Percentiles rank a stretch among this genome's conserved stretches.
phyloP scores from a whole-genome alignment of 1,140 invertebrate species.

The Pemphigus obesinymphae region DNA sequence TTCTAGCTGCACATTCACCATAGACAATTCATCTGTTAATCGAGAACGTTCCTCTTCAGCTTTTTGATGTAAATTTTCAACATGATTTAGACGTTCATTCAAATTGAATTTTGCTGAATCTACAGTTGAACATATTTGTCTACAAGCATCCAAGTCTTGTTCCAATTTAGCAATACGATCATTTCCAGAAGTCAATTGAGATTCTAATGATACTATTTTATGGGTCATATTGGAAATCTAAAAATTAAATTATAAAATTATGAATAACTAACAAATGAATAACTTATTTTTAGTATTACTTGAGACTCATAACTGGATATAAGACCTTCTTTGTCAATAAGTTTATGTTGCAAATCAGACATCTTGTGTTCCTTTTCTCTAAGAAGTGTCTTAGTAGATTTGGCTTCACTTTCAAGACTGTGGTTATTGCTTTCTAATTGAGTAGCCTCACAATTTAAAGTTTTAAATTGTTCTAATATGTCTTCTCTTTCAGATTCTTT shows the following conservation, averaged over 20 bases:
- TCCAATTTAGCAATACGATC: conserved; percentile 51
- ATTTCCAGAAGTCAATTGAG: conserved; percentile 52
- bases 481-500: conserved; percentile 66
- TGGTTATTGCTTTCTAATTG: conserved; percentile 68
- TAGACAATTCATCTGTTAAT: conserved; percentile 50
- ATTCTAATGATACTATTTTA: conserved; percentile 55
- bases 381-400: conserved; percentile 57
- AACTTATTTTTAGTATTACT: conserved; percentile 48
- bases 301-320: conserved; percentile 57
- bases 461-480: conserved; percentile 67
- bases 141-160: conserved; percentile 53
- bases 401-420: conserved; percentile 64
- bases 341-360: conserved; percentile 54
- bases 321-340: conserved; percentile 54
- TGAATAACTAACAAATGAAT: neutral
- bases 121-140: conserved; percentile 55
- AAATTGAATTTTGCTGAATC: conserved; percentile 56
- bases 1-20: conserved; percentile 52
- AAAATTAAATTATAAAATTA: neutral
- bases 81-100: conserved; percentile 47
- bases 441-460: conserved; percentile 64
- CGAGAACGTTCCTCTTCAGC: conserved; percentile 52
- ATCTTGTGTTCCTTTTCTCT: conserved; percentile 55
- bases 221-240: conserved; percentile 56
- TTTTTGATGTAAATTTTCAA: conserved; percentile 43